Evolutionary conservation across 2,888 invertebrate species (phyloP), one percentile per base, ranked within the genome.

Genomic region (Liopterus haemorrhoidalis): DNA sequence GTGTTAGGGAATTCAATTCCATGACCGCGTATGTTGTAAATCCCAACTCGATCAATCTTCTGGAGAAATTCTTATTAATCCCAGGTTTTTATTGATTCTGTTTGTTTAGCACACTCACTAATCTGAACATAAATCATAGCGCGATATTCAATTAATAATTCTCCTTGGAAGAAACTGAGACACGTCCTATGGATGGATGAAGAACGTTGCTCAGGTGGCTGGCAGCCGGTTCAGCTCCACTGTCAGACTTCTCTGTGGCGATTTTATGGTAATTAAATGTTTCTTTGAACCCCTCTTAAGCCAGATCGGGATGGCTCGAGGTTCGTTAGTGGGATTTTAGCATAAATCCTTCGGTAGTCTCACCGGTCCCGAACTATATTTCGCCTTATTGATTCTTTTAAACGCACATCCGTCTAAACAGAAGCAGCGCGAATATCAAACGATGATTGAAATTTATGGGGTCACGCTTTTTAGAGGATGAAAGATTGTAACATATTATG

Each of bases 231-330:
- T 50, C 55, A 51, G n/a, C n/a, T n/a, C n/a, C n/a, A n/a, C n/a
- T n/a, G n/a, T n/a, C n/a, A n/a, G n/a, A n/a, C n/a, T n/a, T n/a
- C n/a, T 52, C 54, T 50, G 54, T 54, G 56, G 37, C 44, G 58
- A 59, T 59, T 54, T 52, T 53, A 51, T 54, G 56, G 64, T 66
- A 67, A 67, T 67, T 66, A 67, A 67, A 66, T 63, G 66, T 67
- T 66, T 62, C 31, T 56, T 58, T 54, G 51, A 60, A 42, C 60
- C n/a, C n/a, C n/a, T n/a, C n/a, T n/a, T n/a, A n/a, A n/a, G n/a
- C n/a, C n/a, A n/a, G n/a, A n/a, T n/a, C n/a, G n/a, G n/a, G n/a
- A n/a, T n/a, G n/a, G n/a, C n/a, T n/a, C n/a, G n/a, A n/a, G n/a
- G n/a, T n/a, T n/a, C n/a, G n/a, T n/a, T n/a, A n/a, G n/a, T n/a